A percentile compares a stretch with the other conserved stretches of the same genome.
phyloP scores from a whole-genome alignment of 2,113 vertebrate species.

The Garra rufa region DNA sequence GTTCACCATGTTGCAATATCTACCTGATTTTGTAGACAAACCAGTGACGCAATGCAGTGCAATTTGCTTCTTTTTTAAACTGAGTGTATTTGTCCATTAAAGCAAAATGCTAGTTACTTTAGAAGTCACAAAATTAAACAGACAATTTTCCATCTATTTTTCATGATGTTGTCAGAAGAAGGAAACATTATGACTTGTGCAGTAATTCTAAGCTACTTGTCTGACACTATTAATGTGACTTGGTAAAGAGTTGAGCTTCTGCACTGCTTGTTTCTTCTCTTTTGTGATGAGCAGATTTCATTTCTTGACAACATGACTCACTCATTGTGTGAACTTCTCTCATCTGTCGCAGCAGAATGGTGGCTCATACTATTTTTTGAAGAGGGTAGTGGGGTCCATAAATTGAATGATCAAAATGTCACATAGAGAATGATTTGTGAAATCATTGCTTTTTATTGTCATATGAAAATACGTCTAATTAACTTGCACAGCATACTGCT shows the following conservation, averaged over 20 bases:
- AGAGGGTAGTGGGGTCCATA: background rate
- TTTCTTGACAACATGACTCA: conserved; percentile 18
- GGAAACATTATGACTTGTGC: no score
- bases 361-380: background rate
- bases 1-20: background rate
- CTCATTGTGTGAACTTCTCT: background rate
- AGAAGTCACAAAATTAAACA: background rate
- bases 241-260: background rate
- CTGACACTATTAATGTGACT: background rate
- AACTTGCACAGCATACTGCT: background rate
- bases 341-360: background rate
- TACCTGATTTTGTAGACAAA: background rate
- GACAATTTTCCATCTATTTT: no score
- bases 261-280: background rate
- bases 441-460: background rate
- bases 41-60: background rate
- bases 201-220: background rate
- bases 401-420: background rate
- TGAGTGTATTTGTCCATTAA: background rate
- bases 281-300: background rate
- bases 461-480: background rate
- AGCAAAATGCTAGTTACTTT: background rate
- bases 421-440: background rate
- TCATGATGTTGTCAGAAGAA: no score
- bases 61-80: background rate